phyloP scores from a whole-genome alignment of 1,140 invertebrate species.

The Metaphire vulgaris region DNA sequence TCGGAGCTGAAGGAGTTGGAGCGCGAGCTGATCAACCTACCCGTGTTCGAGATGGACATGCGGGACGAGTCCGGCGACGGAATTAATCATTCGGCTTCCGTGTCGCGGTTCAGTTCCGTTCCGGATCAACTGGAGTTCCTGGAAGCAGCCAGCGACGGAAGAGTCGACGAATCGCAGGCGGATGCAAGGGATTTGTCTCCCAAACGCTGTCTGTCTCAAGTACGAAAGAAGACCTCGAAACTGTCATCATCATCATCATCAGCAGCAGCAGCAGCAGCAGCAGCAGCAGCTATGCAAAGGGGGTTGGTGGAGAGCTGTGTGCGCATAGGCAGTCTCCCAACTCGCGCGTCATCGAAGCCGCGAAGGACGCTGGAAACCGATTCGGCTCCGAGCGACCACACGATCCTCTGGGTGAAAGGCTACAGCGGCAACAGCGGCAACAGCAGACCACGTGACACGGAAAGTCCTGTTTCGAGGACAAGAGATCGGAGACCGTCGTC shows the following conservation, averaged over 20 bases:
- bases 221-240: background rate
- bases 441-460: background rate
- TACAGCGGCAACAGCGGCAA: slow-evolving; percentile 10
- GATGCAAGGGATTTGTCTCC: background rate
- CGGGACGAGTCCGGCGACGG: no score
- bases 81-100: slow-evolving; percentile 36
- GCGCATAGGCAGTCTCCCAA: background rate
- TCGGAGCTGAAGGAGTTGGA: slow-evolving; percentile 38
- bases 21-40: slow-evolving; percentile 50
- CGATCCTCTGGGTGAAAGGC: slow-evolving; percentile 20
- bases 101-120: slow-evolving; percentile 48
- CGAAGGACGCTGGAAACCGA: background rate
- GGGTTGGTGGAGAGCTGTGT: background rate
- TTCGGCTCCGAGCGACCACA: slow-evolving; percentile 14
- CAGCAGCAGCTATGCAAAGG: background rate
- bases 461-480: no score
- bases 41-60: slow-evolving; percentile 50
- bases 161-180: background rate
- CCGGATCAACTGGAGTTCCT: slow-evolving; percentile 37
- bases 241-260: background rate
- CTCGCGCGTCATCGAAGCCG: background rate
- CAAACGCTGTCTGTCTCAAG: background rate
- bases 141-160: background rate
- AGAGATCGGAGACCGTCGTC: no score
- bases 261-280: no score